These are phyloP conservation scores for Myoxocephalus aenaeus DNA, from an alignment of 2,797 vertebrate species.

Conservation along the genomic window DNA sequence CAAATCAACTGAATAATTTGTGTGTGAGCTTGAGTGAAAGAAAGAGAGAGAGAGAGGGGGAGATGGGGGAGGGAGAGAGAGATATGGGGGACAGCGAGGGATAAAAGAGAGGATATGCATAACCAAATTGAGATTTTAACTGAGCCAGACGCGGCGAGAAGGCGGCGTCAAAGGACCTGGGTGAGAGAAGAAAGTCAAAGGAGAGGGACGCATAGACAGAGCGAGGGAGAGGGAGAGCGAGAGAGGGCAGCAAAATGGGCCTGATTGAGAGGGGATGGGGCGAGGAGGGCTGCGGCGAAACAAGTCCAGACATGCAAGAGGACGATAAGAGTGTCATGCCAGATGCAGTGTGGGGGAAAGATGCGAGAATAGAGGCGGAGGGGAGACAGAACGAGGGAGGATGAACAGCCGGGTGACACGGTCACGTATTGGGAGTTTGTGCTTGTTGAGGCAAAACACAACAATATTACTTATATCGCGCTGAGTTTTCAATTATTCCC, in stretches of 20 bases:
- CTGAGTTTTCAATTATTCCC: constrained; percentile 72
- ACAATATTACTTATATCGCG: constrained; percentile 69
- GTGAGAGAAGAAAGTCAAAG: constrained; percentile 46
- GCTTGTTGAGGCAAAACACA: constrained; percentile 63
- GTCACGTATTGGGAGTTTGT: constrained; percentile 64
- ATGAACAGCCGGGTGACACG: constrained; percentile 39
- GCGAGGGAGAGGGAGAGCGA: constrained; percentile 22
- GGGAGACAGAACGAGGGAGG: constrained; percentile 40
- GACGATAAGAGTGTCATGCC: constrained; percentile 52
- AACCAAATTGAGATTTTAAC: constrained; percentile 69
- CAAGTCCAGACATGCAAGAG: constrained; percentile 65
- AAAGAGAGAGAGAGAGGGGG: neutral
- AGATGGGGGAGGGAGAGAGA: constrained; percentile 6
- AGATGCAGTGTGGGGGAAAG: constrained; percentile 48
- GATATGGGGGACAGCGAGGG: neutral
- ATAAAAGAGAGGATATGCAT: constrained; percentile 72
- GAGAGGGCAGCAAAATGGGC: constrained; percentile 49
- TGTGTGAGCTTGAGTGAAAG: constrained; percentile 24
- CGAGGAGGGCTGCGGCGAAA: constrained; percentile 20
- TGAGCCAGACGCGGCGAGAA: constrained; percentile 54
- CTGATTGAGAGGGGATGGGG: constrained; percentile 45
- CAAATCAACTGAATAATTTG: constrained; percentile 59
- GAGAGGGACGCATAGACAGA: constrained; percentile 26
- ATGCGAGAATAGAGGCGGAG: constrained; percentile 39
- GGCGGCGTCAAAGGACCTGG: constrained; percentile 43